phyloP scores from a whole-genome alignment of 2,888 invertebrate genomes.

The Lepidochitona cinerea region DNA sequence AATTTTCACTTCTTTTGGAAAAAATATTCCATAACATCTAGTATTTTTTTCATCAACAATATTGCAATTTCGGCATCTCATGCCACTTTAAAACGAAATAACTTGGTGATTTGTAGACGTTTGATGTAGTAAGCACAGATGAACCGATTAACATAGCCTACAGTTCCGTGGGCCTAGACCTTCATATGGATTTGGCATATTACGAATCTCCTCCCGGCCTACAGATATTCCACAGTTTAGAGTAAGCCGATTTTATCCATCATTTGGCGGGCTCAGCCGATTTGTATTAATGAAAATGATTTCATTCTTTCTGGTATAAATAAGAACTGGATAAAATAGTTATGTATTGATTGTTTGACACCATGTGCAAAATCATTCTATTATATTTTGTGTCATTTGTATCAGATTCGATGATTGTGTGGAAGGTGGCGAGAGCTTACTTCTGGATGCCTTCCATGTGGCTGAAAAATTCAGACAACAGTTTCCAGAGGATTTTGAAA shows the following conservation, averaged over 20 bases:
- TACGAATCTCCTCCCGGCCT: slow-evolving; percentile 67
- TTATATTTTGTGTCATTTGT: too few relatives aligned
- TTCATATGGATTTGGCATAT: slow-evolving; percentile 64
- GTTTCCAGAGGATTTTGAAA: slow-evolving; percentile 48
- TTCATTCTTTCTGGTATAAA: too few relatives aligned
- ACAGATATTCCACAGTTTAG: slow-evolving; percentile 61
- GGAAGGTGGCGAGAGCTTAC: slow-evolving; percentile 55
- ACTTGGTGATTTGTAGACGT: too few relatives aligned
- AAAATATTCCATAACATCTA: too few relatives aligned
- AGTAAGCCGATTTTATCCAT: slow-evolving; percentile 31
- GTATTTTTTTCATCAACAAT: background rate
- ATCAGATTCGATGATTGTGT: slow-evolving; percentile 59
- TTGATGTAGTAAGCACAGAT: slow-evolving; percentile 49
- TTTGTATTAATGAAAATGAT: too few relatives aligned
- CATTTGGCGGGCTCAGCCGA: too few relatives aligned
- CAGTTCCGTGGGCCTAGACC: slow-evolving; percentile 42
- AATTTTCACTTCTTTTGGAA: too few relatives aligned
- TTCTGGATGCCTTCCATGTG: slow-evolving; percentile 54
- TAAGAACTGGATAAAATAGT: too few relatives aligned
- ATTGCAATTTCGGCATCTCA: background rate
- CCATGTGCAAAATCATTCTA: too few relatives aligned
- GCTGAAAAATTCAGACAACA: slow-evolving; percentile 50
- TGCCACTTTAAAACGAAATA: too few relatives aligned
- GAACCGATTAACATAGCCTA: slow-evolving; percentile 66
- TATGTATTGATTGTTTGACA: too few relatives aligned